Conservation (phyloP, 2,113 vertebrate species). For the Sporophila hypoxantha region DNA sequence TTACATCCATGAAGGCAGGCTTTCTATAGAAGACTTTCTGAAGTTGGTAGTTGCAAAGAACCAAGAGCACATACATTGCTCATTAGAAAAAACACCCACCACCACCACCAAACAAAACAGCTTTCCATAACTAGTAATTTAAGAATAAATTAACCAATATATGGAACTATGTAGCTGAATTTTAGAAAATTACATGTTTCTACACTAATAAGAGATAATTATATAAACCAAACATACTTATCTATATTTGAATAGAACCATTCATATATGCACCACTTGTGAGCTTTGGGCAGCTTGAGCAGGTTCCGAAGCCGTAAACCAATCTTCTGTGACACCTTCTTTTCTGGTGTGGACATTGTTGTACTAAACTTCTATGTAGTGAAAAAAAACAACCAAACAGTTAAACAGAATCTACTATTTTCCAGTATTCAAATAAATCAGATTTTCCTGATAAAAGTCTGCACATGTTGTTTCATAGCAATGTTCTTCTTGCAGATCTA, state of each 20-base stretch:
- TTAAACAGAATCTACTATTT: not conserved
- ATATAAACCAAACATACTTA: slow-evolving; percentile 75
- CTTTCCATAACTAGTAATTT: not conserved
- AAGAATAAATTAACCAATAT: not conserved
- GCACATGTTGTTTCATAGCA: not conserved
- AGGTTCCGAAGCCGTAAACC: slow-evolving; percentile 93
- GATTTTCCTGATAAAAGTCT: not conserved
- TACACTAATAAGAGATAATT: not conserved
- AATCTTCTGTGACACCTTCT: slow-evolving; percentile 94
- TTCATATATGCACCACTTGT: slow-evolving; percentile 99
- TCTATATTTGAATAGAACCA: slow-evolving; percentile 99
- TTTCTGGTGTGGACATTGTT: slow-evolving; percentile 87
- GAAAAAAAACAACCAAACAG: not conserved
- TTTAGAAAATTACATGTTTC: not conserved
- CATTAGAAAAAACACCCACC: not conserved
- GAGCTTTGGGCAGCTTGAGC: slow-evolving; percentile 96
- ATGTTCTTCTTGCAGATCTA: not conserved
- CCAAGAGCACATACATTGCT: not conserved
- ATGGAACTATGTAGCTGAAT: not conserved
- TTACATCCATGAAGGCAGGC: not conserved
- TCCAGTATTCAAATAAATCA: not conserved
- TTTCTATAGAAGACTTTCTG: not conserved
- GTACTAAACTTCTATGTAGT: slow-evolving; percentile 83
- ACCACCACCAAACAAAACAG: not conserved
- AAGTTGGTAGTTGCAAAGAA: not conserved